Percentiles rank a stretch among this genome's conserved stretches.
These are phyloP conservation scores for Acleris holmiana DNA, from an alignment of 2,888 invertebrate species.

Conservation along the genomic window DNA sequence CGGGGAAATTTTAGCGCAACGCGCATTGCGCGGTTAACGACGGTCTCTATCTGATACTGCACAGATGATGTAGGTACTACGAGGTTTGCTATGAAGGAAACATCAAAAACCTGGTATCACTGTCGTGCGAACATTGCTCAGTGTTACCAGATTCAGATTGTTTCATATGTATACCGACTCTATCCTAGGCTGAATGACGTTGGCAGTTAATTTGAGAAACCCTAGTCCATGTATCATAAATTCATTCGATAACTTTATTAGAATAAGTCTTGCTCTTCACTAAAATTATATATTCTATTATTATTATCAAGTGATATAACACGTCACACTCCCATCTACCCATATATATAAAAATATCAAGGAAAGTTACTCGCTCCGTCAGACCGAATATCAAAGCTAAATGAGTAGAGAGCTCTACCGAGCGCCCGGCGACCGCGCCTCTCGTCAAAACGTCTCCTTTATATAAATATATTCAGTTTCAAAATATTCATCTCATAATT, in stretches of 20 bases:
- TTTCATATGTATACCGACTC: conserved; percentile 30
- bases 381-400: conserved; percentile 38
- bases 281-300: conserved; percentile 53
- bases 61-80: background rate
- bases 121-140: background rate
- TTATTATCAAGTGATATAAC: conserved; percentile 51
- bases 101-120: conserved; percentile 2
- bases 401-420: conserved; percentile 36
- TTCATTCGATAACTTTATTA: conserved; percentile 52
- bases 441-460: conserved; percentile 18
- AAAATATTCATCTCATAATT: conserved; percentile 35
- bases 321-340: conserved; percentile 43
- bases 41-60: background rate
- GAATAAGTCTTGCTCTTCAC: conserved; percentile 55
- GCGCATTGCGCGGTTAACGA: background rate
- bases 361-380: conserved; percentile 43
- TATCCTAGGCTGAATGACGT: conserved; percentile 42
- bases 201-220: conserved; percentile 54
- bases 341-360: conserved; percentile 57
- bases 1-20: background rate
- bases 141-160: background rate
- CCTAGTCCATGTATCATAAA: conserved; percentile 46
- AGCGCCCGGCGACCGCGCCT: conserved; percentile 22
- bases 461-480: conserved; percentile 16
- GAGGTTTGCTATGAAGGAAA: background rate